Evolutionary conservation across 2,113 vertebrate genomes (phyloP), one percentile per base, ranked within the genome.

Genomic region (Pelecanus crispus): DNA sequence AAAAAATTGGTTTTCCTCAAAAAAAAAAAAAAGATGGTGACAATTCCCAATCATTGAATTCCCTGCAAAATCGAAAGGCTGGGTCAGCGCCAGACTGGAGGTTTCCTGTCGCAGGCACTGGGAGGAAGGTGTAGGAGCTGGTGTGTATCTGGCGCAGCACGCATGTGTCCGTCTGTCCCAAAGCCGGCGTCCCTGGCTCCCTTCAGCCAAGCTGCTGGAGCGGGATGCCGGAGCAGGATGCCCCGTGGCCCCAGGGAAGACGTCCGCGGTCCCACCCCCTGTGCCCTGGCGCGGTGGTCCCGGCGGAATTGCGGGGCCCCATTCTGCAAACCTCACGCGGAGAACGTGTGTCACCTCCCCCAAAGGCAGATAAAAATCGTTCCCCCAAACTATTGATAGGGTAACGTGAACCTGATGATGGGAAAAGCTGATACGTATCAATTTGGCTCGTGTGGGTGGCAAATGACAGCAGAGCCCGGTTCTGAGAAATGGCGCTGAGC

Each of bases 271-370:
- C 47, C 42, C 42, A 26, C 1, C 6, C 5, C 19, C n/a, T 32
- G 40, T 38, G 42, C n/a, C 38, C 31, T 73, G 67, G 11, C 2
- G 0, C 1, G 18, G 58, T 21, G 72, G 45, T 71, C 38, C 21
- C 5, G 3, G 53, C 0, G 42, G 16, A 44, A 10, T 21, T 4
- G 5, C 2, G 3, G 61, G 42, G 29, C 56, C 32, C 0, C 0
- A 26, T 4, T 9, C 17, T 26, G 28, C 50, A 66, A 52, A 56
- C 13, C 15, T 32, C 3, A 4, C 4, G 0, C 2, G 1, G 53
- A 32, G 16, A n/a, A 50, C 7, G 1, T 26, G 24, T 44, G 44
- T 52, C 89, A 88, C 42, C 26, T 70, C 56, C 82, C 44, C 13
- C 53, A 49, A 32, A 17, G 50, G 73, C 77, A 93, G 94, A 92